A percentile compares a stretch with the other conserved stretches of the same genome.
Conservation (phyloP, 1,140 invertebrate species). For the Bombyx mori region ASM3026992v2 NC_085126.1:7506001-7506500, state of each 20-base stretch:
- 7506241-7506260: slow-evolving; percentile 8
- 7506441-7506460: slow-evolving; percentile 60
- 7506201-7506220: slow-evolving; percentile 3
- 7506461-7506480: slow-evolving; percentile 66
- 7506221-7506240: slow-evolving; percentile 7
- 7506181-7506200: slow-evolving; percentile 15
- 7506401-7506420: slow-evolving; percentile 67
- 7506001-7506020: too few species aligned
- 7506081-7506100: slow-evolving; percentile 8
- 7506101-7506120: slow-evolving; percentile 17
- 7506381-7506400: slow-evolving; percentile 35
- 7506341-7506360: slow-evolving; percentile 30
- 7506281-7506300: slow-evolving; percentile 21
- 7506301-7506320: slow-evolving; percentile 15
- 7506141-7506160: slow-evolving; percentile 27
- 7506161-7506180: slow-evolving; percentile 24
- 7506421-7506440: slow-evolving; percentile 66
- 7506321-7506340: slow-evolving; percentile 14
- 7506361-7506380: slow-evolving; percentile 39
- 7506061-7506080: slow-evolving; percentile 17
- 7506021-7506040: background rate
- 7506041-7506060: slow-evolving; percentile 8
- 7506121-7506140: slow-evolving; percentile 29
- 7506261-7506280: slow-evolving; percentile 10
- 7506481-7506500: slow-evolving; percentile 34